Base-by-base conservation (phyloP, 2,797 vertebrate genomes). In the Scyliorhinus canicula region DNA sequence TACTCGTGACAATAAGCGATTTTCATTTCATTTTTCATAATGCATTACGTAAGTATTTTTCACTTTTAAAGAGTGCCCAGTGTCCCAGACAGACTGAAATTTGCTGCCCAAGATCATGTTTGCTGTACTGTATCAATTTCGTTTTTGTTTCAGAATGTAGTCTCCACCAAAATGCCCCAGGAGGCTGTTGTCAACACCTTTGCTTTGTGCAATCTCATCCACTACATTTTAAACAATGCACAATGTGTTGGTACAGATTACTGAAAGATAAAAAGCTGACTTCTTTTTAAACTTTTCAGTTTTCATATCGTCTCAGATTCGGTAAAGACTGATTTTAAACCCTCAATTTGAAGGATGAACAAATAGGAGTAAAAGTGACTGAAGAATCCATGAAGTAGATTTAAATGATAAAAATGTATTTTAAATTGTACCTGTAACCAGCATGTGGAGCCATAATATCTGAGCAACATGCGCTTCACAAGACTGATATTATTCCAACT, bases 91-190 rank as follows among this genome's bases (percentile, higher is more conserved):
- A 44, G n/a, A 90, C 31, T 60, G 35, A 91, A 26, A 63, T 1
- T 57, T 88, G 52, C 35, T 35, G n/a, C 85, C 85, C 12, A n/a
- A 65, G 88, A 65, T 91, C n/a, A 24, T 65, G 57, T 65, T 63
- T 91, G n/a, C 57, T 31, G n/a, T 91, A 65, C 86, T 90, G 31
- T 90, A 44, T 26, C 60, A 91, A 91, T 91, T 63, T 91, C 57
- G 52, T 28, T 82, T 47, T 82, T 47, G 21, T 21, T 82, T 82
- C 79, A 47, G 19, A 47, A 21, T 55, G 40, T 21, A 40, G 19
- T 63, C n/a, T 44, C n/a, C 88, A 65, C 57, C 60, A 91, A 65
- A 91, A 65, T 88, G 85, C 31, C 85, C 35, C 85, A 31, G 31
- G 55, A 60, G 31, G 19, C 31, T 35, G 47, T 14, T 86, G 50